phyloP scores from a whole-genome alignment of 2,113 vertebrate genomes.

The Sebastes schlegelii region DNA sequence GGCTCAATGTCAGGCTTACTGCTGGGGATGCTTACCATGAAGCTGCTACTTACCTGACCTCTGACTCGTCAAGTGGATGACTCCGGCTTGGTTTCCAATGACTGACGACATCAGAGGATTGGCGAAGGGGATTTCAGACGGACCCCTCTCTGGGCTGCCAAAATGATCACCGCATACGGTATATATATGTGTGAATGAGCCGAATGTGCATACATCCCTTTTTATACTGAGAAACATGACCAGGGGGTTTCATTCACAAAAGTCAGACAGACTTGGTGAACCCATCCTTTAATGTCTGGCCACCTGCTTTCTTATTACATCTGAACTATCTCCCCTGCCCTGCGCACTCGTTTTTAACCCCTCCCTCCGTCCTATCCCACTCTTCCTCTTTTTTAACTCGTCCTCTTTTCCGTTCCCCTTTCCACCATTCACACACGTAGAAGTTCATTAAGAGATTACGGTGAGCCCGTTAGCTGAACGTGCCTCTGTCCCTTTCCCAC shows the following conservation, averaged over 20 bases:
- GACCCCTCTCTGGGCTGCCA: slow-evolving; percentile 44
- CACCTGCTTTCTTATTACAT: background rate
- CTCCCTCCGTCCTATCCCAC: background rate
- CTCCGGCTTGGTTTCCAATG: slow-evolving; percentile 68
- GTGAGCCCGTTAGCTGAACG: slow-evolving; percentile 61
- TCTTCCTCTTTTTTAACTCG: slow-evolving; percentile 10
- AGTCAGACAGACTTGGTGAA: background rate
- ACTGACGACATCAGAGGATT: slow-evolving; percentile 75
- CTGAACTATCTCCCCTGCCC: background rate
- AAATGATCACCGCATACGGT: slow-evolving; percentile 5
- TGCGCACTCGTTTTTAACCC: background rate
- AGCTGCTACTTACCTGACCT: slow-evolving; percentile 71
- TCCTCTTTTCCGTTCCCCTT: slow-evolving; percentile 48
- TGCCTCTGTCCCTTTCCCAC: slow-evolving; percentile 13
- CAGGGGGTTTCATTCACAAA: background rate
- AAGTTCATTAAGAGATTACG: slow-evolving; percentile 78
- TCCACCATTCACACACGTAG: slow-evolving; percentile 56
- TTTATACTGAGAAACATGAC: background rate
- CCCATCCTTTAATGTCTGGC: background rate
- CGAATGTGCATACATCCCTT: background rate
- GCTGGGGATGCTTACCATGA: slow-evolving; percentile 47
- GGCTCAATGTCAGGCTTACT: slow-evolving; percentile 65
- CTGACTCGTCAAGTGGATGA: slow-evolving; percentile 80
- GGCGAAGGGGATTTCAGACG: slow-evolving; percentile 61
- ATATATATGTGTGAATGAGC: background rate